Evolutionary conservation across 1,140 invertebrate genomes (phyloP).

Genomic region (Drosophila mauritiana): DNA sequence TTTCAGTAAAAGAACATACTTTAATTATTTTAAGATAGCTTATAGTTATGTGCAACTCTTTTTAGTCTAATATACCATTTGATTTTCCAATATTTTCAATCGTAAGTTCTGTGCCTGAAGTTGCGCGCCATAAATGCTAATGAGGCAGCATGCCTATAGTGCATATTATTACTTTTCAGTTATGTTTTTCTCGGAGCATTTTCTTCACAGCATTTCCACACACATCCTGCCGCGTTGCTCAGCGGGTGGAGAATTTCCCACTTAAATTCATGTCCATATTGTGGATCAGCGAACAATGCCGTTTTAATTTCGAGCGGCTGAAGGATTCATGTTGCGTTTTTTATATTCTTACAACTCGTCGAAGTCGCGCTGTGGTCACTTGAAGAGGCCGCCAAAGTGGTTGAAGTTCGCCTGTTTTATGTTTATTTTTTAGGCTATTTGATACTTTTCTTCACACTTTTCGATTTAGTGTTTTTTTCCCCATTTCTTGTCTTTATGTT

Average conservation of each 20-base stretch:
- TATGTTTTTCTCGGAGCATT: constrained; percentile 13
- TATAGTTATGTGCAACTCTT: no score
- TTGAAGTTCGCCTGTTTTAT: constrained; percentile 25
- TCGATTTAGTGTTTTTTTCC: constrained; percentile 49
- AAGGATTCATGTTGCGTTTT: constrained; percentile 76
- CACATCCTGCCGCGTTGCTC: not conserved
- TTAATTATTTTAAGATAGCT: no score
- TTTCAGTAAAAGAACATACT: no score
- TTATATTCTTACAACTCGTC: constrained; percentile 80
- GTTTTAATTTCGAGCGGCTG: constrained; percentile 49
- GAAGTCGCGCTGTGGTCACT: constrained; percentile 39
- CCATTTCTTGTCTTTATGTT: constrained; percentile 36
- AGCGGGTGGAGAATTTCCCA: constrained; percentile 42
- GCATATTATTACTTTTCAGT: constrained; percentile 50
- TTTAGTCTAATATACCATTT: constrained; percentile 4
- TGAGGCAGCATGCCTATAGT: constrained; percentile 28
- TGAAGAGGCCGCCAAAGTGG: constrained; percentile 37
- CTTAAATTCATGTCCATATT: constrained; percentile 12
- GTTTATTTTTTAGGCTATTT: constrained; percentile 56
- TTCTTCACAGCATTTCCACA: constrained; percentile 17
- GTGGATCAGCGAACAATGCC: constrained; percentile 46
- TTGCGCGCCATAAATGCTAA: constrained; percentile 66
- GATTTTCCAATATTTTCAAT: constrained; percentile 41
- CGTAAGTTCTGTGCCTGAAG: constrained; percentile 14
- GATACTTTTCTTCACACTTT: constrained; percentile 79